Conservation (phyloP, 1,140 invertebrate genomes). For the Trichoplusia ni region DNA sequence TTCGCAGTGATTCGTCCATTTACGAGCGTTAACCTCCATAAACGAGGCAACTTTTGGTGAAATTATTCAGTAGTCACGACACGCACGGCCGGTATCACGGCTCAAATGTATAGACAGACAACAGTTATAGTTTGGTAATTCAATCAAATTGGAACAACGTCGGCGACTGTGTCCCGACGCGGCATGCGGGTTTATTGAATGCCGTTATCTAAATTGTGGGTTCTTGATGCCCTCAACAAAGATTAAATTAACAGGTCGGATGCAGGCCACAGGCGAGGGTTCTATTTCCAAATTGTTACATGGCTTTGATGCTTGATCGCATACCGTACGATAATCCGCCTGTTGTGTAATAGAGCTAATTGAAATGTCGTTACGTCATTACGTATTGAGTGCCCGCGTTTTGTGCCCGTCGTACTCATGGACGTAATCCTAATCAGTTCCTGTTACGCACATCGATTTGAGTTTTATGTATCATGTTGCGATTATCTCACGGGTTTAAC, state of each 20-base stretch:
- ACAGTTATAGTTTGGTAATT: conserved; percentile 53
- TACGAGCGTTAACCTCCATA: conserved; percentile 25
- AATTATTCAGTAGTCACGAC: conserved; percentile 36
- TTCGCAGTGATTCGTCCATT: conserved; percentile 8
- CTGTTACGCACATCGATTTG: neutral
- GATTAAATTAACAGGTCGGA: conserved; percentile 69
- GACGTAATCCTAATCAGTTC: conserved; percentile 13
- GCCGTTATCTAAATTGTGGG: conserved; percentile 70
- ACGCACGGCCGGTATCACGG: conserved; percentile 36
- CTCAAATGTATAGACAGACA: conserved; percentile 30
- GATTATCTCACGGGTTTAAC: neutral
- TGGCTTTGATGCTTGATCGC: conserved; percentile 53
- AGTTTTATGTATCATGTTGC: neutral
- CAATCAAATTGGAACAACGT: conserved; percentile 63
- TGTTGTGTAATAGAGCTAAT: conserved; percentile 62
- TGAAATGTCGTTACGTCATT: conserved; percentile 61
- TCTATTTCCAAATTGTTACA: conserved; percentile 57
- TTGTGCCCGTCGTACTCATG: neutral
- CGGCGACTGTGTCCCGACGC: conserved; percentile 38
- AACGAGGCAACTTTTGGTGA: conserved; percentile 28
- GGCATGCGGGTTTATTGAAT: conserved; percentile 66
- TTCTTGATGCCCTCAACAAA: conserved; percentile 62
- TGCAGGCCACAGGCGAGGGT: conserved; percentile 43
- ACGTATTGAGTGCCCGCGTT: conserved; percentile 25
- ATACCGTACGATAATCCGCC: conserved; percentile 56